Base-by-base conservation (phyloP, 2,888 invertebrate genomes). In the Diplolepis rosae region DNA sequence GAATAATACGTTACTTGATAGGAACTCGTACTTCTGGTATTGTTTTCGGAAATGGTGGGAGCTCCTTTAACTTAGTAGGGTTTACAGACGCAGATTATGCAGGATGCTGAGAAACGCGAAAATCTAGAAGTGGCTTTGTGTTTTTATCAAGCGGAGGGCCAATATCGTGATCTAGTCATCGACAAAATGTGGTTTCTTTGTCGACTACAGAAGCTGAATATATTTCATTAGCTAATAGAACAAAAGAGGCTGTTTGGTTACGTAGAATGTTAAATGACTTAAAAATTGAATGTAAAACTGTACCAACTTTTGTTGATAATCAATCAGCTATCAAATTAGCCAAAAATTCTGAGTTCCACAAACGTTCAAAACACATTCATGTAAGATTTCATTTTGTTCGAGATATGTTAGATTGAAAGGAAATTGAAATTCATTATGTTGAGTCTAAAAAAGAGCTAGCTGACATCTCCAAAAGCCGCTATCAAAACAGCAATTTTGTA, bases 351-450 rank as follows among this genome's bases (percentile, higher is more conserved):
- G 72, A 52, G 11, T 27, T 24, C 18, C 66, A 48, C 6, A 51
- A 56, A 7, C 68, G 56, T 7, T 32, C 61, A 4, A 72, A 72
- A 22, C 72, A 69, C 22, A 66, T 66, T 1, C 65, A 68, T 27
- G 30, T 68, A 1, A 9, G 48, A 28, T 68, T 35, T 51, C 56
- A 68, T 22, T 72, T 72, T 66, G 28, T 66, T 5, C 9, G 61
- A 24, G 65, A 72, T 24, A 18, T 54, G 11, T 7, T 24, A 7
- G 15, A 32, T 11, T 52, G 32, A 4, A 52, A 52, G 2, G 35
- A 54, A 13, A 54, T 68, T 15, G 28, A 32, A 32, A 9, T 68
- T 13, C 15, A 15, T 18, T 35, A 52, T 13, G 15, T 30, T 18
- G 2, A 18, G n/a, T 54, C 68, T 18, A 68, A 52, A 22, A 24